Evolutionary conservation across 2,888 invertebrate species (phyloP).

Genomic region (Leptodirus hochenwartii): DNA sequence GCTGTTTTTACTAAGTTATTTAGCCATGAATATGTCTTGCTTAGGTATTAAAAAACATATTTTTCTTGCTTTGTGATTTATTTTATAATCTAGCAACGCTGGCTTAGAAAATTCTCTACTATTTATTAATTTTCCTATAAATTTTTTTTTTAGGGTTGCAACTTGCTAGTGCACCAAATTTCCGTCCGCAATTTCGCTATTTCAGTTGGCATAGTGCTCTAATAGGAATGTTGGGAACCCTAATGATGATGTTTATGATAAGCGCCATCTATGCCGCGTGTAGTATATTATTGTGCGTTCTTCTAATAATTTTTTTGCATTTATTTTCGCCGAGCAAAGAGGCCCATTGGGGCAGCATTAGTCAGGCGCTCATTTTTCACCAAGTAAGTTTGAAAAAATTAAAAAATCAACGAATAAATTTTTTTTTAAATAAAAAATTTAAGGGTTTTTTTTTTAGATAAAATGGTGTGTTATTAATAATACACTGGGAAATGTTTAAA

Average conservation of each 20-base stretch:
- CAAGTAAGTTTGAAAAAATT: constrained; percentile 40
- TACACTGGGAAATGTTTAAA: background rate
- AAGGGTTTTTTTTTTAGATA: background rate
- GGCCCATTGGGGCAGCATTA: constrained; percentile 88
- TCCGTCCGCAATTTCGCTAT: constrained; percentile 91
- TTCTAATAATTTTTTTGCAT: constrained; percentile 77
- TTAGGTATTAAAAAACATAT: constrained; percentile 27
- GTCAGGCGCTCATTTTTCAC: constrained; percentile 98
- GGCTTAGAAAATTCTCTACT: background rate
- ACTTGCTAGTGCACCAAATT: constrained; percentile 94
- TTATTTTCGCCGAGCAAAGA: constrained; percentile 70
- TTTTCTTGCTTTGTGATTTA: background rate
- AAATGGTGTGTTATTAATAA: constrained; percentile 1
- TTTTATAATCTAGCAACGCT: constrained; percentile 3
- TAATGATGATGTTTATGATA: constrained; percentile 89
- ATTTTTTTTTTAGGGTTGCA: constrained; percentile 47
- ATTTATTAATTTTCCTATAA: background rate
- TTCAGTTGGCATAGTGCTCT: constrained; percentile 91
- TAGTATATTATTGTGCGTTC: constrained; percentile 68
- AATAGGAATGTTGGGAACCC: constrained; percentile 66
- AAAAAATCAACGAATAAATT: constrained; percentile 1
- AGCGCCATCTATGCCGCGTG: constrained; percentile 79
- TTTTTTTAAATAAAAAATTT: constrained; percentile 5
- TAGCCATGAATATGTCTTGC: constrained; percentile 91
- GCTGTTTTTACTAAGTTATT: constrained; percentile 88